Percentiles rank a stretch among this genome's conserved stretches.
These are phyloP conservation scores for Avahi laniger DNA, from an alignment of 2,797 vertebrate species.

Conservation along the genomic window DNA sequence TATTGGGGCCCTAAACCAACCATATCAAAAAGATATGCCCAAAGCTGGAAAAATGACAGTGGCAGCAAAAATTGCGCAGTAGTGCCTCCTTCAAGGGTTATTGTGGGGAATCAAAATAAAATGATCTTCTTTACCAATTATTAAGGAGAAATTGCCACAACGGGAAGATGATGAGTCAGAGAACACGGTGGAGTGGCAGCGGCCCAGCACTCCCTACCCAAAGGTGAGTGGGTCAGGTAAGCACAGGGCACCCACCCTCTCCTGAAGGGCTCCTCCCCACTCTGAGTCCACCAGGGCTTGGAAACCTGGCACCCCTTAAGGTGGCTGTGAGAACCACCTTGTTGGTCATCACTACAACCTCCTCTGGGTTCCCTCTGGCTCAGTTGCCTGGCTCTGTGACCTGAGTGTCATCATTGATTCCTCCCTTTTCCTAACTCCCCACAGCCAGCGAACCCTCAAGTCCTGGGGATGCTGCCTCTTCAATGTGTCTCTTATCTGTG, in stretches of 20 bases:
- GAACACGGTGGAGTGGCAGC: background rate
- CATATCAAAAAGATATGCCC: background rate
- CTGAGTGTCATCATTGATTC: background rate
- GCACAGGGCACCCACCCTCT: background rate
- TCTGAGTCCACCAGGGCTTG: background rate
- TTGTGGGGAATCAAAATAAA: background rate
- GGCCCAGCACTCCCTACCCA: background rate
- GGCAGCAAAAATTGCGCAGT: background rate
- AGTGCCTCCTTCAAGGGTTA: background rate
- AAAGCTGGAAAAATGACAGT: background rate
- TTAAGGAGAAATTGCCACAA: background rate
- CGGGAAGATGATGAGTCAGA: background rate
- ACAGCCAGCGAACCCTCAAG: background rate
- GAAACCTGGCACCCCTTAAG: background rate
- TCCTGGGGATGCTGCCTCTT: background rate
- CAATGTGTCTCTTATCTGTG: background rate
- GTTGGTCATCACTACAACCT: background rate
- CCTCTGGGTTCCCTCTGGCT: background rate
- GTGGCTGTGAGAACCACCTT: background rate
- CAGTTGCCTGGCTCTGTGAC: background rate
- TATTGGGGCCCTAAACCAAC: background rate
- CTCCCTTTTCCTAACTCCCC: background rate
- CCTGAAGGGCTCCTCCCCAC: no score
- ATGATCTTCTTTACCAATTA: background rate
- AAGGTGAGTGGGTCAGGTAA: background rate